A percentile compares a stretch with the other conserved stretches of the same genome.
phyloP scores from a whole-genome alignment of 1,140 invertebrate genomes.

The Rhynchophorus ferrugineus region DNA sequence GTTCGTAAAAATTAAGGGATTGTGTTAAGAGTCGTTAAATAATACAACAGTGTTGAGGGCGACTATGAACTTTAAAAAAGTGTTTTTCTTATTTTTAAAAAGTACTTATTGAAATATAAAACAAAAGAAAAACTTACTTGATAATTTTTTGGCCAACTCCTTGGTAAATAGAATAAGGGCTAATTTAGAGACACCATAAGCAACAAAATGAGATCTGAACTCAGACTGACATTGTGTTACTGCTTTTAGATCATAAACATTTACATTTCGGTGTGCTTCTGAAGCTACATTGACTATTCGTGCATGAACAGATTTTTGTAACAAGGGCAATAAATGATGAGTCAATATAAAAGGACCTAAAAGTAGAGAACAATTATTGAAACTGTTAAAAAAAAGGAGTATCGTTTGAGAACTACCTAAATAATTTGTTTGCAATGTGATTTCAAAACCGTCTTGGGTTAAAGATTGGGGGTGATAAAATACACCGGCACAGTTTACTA shows the following conservation, averaged over 20 bases:
- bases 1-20: too few species aligned
- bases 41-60: background rate
- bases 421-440: conserved; percentile 57
- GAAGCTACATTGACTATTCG: conserved; percentile 38
- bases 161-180: conserved; percentile 34
- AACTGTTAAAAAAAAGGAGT: too few species aligned
- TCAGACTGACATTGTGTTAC: conserved; percentile 32
- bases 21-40: too few species aligned
- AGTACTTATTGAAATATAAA: background rate
- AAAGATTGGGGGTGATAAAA: conserved; percentile 47
- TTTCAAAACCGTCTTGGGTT: conserved; percentile 53
- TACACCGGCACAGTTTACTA: conserved; percentile 57
- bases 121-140: conserved; percentile 24
- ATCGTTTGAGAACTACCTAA: too few species aligned
- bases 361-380: conserved; percentile 10
- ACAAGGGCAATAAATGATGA: conserved; percentile 30
- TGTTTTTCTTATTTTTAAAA: background rate
- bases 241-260: conserved; percentile 35
- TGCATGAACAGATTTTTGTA: conserved; percentile 29
- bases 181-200: conserved; percentile 37
- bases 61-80: background rate
- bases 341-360: conserved; percentile 38
- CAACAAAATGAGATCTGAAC: conserved; percentile 32
- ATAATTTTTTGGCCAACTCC: conserved; percentile 31
- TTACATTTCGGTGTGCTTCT: conserved; percentile 35